Evolutionary conservation across 2,113 vertebrate species (phyloP), one percentile per base, ranked within the genome.

Genomic region (Oriolus oriolus): DNA sequence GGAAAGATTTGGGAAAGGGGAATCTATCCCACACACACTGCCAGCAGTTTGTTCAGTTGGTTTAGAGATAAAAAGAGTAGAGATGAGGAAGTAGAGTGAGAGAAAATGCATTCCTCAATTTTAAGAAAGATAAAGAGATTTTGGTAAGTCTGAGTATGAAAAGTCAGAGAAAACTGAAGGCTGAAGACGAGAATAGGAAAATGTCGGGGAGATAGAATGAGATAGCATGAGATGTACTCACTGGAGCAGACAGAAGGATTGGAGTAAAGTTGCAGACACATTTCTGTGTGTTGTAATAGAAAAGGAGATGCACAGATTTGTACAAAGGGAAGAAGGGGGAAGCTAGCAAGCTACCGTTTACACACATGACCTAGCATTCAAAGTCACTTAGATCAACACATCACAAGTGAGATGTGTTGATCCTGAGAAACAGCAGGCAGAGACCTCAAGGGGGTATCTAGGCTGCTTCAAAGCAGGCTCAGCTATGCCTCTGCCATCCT

Each of bases 1-100:
- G 50, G 45, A 69, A 83, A 76, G 57, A 71, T 56, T 26, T 80
- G 28, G 69, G 57, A 88, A 91, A 85, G 42, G 69, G 17, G 23
- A 95, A 88, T 94, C n/a, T n/a, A n/a, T n/a, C 54, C 66, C 85
- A 88, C 88, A 73, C 49, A 86, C 53, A 24, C 16, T 49, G 65
- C 60, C 61, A 89, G 56, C 23, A 61, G 56, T 66, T 91, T 91
- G 57, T 73, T 94, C 78, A 56, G 47, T 6, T 57, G 13, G n/a
- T 85, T 91, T 83, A 69, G 54, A 90, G 75, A 94, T 74, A 83
- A 85, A 85, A 96, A 75, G 61, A 60, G 89, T 80, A 28, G 35
- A 66, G 52, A 68, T 26, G 39, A 84, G 53, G 61, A 93, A 93
- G 54, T 22, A 96, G 66, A 87, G 37, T 10, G 24, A 85, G 85